Conservation (phyloP, 1,140 invertebrate genomes). For the Heliconius melpomene region DNA sequence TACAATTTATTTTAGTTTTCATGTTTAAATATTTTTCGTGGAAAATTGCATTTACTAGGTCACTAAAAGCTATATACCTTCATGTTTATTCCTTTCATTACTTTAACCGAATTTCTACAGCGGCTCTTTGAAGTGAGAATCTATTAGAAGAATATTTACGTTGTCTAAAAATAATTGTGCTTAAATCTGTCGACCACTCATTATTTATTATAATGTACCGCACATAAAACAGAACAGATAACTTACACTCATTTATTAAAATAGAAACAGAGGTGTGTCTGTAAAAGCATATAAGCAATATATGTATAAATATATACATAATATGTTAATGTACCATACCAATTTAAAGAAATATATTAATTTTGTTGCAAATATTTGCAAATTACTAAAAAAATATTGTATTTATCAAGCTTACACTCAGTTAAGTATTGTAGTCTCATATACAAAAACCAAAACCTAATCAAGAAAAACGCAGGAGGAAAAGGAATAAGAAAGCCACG, state of each 20-base stretch:
- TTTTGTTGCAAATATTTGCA: too few species aligned
- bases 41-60: conserved; percentile 49
- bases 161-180: conserved; percentile 64
- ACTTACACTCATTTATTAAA: conserved; percentile 35
- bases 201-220: conserved; percentile 69
- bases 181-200: conserved; percentile 67
- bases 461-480: too few species aligned
- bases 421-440: too few species aligned
- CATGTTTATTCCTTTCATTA: conserved; percentile 70
- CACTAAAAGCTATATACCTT: conserved; percentile 46
- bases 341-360: too few species aligned
- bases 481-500: too few species aligned
- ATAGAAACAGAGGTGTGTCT: conserved; percentile 35
- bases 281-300: conserved; percentile 2
- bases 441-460: too few species aligned
- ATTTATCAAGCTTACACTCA: too few species aligned
- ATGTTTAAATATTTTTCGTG: conserved; percentile 27
- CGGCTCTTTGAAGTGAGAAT: conserved; percentile 68
- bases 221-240: conserved; percentile 58
- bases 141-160: conserved; percentile 70
- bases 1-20: conserved; percentile 24
- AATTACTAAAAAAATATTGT: too few species aligned
- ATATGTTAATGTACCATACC: too few species aligned
- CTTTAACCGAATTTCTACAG: conserved; percentile 59
- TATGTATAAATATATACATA: not conserved